These are phyloP conservation scores for Takifugu rubripes DNA, from an alignment of 2,797 vertebrate genomes.

Conservation along the genomic window DNA sequence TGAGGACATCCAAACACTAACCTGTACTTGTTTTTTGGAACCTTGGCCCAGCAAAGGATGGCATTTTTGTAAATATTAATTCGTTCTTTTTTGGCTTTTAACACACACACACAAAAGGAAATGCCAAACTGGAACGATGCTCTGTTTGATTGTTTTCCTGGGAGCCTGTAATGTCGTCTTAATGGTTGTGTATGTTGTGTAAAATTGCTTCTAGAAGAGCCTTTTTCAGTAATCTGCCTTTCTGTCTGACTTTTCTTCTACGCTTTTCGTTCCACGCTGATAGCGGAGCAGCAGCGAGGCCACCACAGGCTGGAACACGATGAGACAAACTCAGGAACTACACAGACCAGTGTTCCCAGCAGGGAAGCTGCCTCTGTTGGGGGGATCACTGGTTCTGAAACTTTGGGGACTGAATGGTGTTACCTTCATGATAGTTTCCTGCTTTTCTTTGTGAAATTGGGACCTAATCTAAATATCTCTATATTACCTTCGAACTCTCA, in stretches of 20 bases:
- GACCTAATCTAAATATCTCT: constrained; percentile 11
- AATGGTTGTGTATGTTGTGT: constrained; percentile 23
- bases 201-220: constrained; percentile 23
- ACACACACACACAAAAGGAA: constrained; percentile 20
- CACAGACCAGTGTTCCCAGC: constrained; percentile 23
- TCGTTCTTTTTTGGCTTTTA: constrained; percentile 18
- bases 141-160: constrained; percentile 25
- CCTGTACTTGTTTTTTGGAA: constrained; percentile 15
- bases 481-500: constrained; percentile 7
- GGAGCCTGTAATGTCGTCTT: constrained; percentile 12
- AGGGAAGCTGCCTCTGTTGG: constrained; percentile 30
- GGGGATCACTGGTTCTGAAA: constrained; percentile 15
- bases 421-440: constrained; percentile 1
- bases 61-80: constrained; percentile 50
- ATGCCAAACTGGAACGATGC: constrained; percentile 21
- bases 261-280: constrained; percentile 19
- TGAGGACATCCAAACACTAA: background rate
- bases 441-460: constrained; percentile 39
- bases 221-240: background rate
- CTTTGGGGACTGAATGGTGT: constrained; percentile 3
- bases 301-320: constrained; percentile 15
- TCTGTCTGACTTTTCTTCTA: background rate
- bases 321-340: constrained; percentile 58
- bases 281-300: constrained; percentile 3
- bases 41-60: constrained; percentile 17